Evolutionary conservation across 2,113 vertebrate genomes (phyloP).

Genomic region (Chaenocephalus aceratus): DNA sequence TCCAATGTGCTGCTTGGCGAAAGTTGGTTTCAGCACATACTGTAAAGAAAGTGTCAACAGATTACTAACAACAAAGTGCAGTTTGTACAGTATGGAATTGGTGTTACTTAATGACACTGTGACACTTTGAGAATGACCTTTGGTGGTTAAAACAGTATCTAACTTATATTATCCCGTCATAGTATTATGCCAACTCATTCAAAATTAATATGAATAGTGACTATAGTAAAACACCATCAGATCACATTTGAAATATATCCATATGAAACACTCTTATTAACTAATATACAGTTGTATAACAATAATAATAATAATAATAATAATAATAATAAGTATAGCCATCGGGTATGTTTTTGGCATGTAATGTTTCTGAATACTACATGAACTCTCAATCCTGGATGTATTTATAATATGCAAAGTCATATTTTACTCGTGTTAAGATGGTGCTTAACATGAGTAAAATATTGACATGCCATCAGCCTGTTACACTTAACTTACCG

Average conservation of each 20-base stretch:
- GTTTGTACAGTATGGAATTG: not conserved
- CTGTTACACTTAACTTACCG: constrained; percentile 78
- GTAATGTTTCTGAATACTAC: too few species aligned
- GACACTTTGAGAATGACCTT: not conserved
- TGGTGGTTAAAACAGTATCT: not conserved
- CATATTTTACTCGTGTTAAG: too few species aligned
- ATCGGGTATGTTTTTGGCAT: too few species aligned
- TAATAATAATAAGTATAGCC: too few species aligned
- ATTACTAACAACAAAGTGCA: constrained; percentile 6
- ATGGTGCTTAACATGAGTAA: not conserved
- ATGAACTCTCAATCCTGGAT: too few species aligned
- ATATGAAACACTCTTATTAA: not conserved
- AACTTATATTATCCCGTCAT: not conserved
- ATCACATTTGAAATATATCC: not conserved
- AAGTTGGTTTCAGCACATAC: constrained; percentile 98
- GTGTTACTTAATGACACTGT: not conserved
- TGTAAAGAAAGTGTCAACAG: constrained; percentile 65
- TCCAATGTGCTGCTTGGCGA: constrained; percentile 92
- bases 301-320: too few species aligned
- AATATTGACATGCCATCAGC: not conserved
- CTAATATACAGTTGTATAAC: too few species aligned
- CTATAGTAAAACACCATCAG: not conserved
- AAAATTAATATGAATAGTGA: not conserved
- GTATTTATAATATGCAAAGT: too few species aligned
- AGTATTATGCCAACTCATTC: not conserved